Evolutionary conservation across 2,888 invertebrate species (phyloP).

Genomic region (Pristionchus arcanus): DNA sequence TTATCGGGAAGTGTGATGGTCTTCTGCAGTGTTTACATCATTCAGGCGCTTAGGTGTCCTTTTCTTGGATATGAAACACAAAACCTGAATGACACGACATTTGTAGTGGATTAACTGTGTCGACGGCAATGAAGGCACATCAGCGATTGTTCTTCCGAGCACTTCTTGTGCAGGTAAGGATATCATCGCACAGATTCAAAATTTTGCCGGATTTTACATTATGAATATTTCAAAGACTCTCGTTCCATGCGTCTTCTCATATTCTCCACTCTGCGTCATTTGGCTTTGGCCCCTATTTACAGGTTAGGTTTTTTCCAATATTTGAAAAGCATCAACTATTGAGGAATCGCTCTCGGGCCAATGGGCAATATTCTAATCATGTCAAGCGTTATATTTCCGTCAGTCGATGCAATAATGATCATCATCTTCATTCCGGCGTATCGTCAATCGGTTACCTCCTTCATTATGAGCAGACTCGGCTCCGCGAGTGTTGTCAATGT

Average conservation of each 20-base stretch:
- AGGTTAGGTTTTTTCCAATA: background rate
- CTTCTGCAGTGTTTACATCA: background rate
- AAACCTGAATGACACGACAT: background rate
- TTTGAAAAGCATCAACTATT: background rate
- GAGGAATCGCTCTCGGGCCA: background rate
- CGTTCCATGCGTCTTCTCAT: background rate
- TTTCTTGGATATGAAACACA: background rate
- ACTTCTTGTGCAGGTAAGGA: background rate
- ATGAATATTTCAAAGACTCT: background rate
- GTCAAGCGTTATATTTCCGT: background rate
- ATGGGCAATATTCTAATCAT: background rate
- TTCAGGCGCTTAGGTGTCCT: background rate
- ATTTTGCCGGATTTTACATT: too few species aligned
- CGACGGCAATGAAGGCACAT: background rate
- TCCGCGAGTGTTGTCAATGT: background rate
- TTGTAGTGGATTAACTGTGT: background rate
- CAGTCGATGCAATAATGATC: background rate
- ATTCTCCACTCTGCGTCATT: background rate
- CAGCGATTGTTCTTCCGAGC: background rate
- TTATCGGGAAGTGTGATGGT: background rate
- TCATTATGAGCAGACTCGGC: background rate
- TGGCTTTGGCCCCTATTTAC: conserved; percentile 5
- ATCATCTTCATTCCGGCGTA: conserved; percentile 12
- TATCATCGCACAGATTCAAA: background rate
- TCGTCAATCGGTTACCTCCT: background rate